phyloP scores from a whole-genome alignment of 2,888 invertebrate genomes.

The Pristionchus japonicus region DNA sequence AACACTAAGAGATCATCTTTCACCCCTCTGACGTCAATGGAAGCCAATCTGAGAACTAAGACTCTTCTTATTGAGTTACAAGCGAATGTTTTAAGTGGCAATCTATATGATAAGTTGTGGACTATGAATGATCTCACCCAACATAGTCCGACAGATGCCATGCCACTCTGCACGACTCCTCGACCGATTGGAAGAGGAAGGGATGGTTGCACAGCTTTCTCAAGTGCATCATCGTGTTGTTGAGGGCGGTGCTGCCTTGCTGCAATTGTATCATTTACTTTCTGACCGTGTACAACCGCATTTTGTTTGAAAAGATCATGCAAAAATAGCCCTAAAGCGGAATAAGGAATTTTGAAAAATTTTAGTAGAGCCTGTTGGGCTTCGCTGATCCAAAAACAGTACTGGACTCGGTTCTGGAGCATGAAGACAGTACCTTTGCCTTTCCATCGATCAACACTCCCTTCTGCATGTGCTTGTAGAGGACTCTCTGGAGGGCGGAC shows the following conservation, averaged over 20 bases:
- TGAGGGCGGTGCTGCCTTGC: conserved; percentile 80
- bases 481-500: conserved; percentile 93
- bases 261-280: conserved; percentile 31
- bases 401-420: too few relatives aligned
- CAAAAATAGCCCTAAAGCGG: too few relatives aligned
- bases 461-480: conserved; percentile 91
- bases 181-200: conserved; percentile 98
- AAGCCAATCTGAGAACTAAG: too few relatives aligned
- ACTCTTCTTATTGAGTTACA: too few relatives aligned
- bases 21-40: too few relatives aligned
- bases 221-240: conserved; percentile 99
- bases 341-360: too few relatives aligned
- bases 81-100: too few relatives aligned
- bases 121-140: conserved; percentile 78
- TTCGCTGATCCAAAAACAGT: background rate
- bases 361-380: too few relatives aligned
- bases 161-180: conserved; percentile 79
- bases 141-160: conserved; percentile 60
- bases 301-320: background rate
- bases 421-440: background rate
- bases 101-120: too few relatives aligned
- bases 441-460: conserved; percentile 71
- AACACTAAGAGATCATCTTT: too few relatives aligned
- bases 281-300: background rate
- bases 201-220: conserved; percentile 99